phyloP scores from a whole-genome alignment of 2,797 vertebrate genomes.

The Sebastiscus albofasciatus region DNA sequence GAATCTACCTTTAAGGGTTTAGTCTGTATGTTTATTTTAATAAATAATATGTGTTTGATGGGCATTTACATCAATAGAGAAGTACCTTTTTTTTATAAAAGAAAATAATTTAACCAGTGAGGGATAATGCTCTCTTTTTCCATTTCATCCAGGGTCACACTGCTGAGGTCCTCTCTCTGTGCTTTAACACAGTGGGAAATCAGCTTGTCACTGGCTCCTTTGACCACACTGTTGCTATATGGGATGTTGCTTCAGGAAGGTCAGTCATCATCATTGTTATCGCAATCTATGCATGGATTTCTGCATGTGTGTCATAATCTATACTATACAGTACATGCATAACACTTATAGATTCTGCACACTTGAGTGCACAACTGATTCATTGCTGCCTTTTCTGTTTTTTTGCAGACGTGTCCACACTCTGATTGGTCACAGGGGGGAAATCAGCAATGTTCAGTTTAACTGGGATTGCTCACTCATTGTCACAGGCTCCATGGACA shows the following conservation, averaged over 20 bases:
- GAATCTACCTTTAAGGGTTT: background rate
- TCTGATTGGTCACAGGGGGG: constrained; percentile 89
- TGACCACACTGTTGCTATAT: constrained; percentile 90
- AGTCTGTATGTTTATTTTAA: background rate
- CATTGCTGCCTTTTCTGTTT: constrained; percentile 5
- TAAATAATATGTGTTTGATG: background rate
- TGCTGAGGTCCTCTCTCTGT: constrained; percentile 91
- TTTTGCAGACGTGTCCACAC: constrained; percentile 85
- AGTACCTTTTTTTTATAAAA: background rate
- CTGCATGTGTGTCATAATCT: constrained; percentile 4
- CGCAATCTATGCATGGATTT: background rate
- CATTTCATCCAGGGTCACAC: constrained; percentile 87
- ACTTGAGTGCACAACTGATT: background rate
- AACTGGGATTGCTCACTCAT: constrained; percentile 95
- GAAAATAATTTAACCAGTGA: background rate
- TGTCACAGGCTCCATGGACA: constrained; percentile 92
- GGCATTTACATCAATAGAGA: background rate
- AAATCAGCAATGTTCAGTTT: constrained; percentile 93
- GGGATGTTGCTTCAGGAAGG: constrained; percentile 92
- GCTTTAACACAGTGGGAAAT: constrained; percentile 90
- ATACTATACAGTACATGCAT: background rate
- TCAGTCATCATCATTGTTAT: constrained; percentile 63
- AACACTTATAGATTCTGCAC: background rate
- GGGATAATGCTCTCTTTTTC: constrained; percentile 24
- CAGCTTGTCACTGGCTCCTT: constrained; percentile 94